Base-by-base conservation (phyloP, 2,113 vertebrate genomes). In the Chlorocebus sabaeus region DNA sequence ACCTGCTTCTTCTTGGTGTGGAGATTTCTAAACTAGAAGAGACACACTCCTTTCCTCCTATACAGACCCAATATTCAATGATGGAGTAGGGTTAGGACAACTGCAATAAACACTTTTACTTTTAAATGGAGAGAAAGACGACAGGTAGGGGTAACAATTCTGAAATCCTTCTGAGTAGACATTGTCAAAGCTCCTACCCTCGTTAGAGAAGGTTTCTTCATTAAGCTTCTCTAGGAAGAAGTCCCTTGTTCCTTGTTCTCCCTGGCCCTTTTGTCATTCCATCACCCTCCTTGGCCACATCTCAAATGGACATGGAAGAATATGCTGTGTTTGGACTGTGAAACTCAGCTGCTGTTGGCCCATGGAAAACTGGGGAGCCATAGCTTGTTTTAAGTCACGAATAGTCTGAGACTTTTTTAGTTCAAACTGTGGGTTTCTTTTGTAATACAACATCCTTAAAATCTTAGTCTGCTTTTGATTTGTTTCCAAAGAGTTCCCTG, bases 81-180 rank as follows among this genome's bases (percentile, higher is more conserved):
- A 61, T 8, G 43, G 40, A 30, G 45, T 2, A 7, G 68, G n/a
- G 14, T 61, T 17, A 12, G 38, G 50, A 18, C 43, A 70, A 3
- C 5, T 1, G 27, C 45, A 6, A 3, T 1, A 18, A 27, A 35
- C 6, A 5, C 48, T 8, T 38, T 23, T 40, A 1, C 0, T 0
- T 59, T 89, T 48, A 48, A 73, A 4, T 1, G 27, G 35, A 61
- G 12, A 72, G 35, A 2, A 32, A 4, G 10, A 6, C 40, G 35
- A 11, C 10, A 18, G 32, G 20, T 25, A 38, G 35, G 16, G 22
- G 89, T 9, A 48, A 1, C 8, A 9, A 3, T n/a, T 32, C 18
- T 22, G n/a, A 45, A 57, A 6, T 11, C 68, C 40, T 13, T 40
- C 52, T 20, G 61, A 40, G 57, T 23, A 2, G 73, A 38, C 43